A percentile compares a stretch with the other conserved stretches of the same genome.
phyloP scores from a whole-genome alignment of 2,113 vertebrate genomes.

The Grus americana region DNA sequence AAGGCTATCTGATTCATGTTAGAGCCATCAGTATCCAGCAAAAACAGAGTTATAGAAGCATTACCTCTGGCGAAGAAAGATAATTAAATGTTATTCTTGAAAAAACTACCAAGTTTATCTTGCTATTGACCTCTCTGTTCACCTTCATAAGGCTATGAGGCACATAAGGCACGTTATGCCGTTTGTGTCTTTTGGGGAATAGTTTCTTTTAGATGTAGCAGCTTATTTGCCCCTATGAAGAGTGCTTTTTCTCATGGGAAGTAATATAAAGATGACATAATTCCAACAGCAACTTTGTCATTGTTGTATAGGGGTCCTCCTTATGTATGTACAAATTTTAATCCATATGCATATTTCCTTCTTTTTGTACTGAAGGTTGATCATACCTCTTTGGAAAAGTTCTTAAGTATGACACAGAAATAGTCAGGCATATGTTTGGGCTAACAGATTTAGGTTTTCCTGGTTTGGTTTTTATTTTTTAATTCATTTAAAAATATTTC shows the following conservation, averaged over 20 bases:
- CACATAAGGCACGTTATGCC: neutral
- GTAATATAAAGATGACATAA: neutral
- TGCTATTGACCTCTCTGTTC: neutral
- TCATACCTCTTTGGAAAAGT: neutral
- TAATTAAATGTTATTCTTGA: neutral
- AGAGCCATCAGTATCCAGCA: neutral
- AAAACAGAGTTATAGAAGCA: neutral
- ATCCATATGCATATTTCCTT: neutral
- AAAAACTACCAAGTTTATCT: neutral
- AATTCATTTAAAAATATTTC: neutral
- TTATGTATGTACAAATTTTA: neutral
- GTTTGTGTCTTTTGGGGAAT: neutral
- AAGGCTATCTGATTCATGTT: neutral
- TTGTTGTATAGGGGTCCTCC: neutral
- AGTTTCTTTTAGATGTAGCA: neutral
- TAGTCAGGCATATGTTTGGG: neutral
- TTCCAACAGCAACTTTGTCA: neutral
- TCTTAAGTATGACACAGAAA: neutral
- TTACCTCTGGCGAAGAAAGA: neutral
- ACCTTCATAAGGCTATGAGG: neutral
- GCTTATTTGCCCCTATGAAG: neutral
- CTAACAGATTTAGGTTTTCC: neutral
- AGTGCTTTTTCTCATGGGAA: neutral
- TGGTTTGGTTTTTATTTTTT: neutral
- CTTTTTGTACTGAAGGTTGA: neutral